These are phyloP conservation scores for Bellardia bayeri DNA, from an alignment of 2,888 invertebrate species.

Conservation along the genomic window DNA sequence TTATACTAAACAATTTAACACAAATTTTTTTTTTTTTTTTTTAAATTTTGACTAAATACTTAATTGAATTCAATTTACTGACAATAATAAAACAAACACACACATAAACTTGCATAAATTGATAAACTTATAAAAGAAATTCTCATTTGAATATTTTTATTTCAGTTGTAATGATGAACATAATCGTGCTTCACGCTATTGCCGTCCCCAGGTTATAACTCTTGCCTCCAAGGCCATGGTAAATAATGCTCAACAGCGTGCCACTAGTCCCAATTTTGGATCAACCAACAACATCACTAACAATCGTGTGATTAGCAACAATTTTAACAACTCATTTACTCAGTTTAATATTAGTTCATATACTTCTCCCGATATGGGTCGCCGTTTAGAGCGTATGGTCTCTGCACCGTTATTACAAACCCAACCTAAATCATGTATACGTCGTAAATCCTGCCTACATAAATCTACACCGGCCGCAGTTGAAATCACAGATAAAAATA, in stretches of 20 bases:
- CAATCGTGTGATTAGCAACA: slow-evolving; percentile 74
- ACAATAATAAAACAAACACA: slow-evolving; percentile 12
- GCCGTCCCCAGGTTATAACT: slow-evolving; percentile 83
- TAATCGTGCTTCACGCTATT: slow-evolving; percentile 81
- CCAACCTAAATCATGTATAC: slow-evolving; percentile 86
- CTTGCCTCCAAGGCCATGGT: slow-evolving; percentile 83
- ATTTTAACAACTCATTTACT: slow-evolving; percentile 59
- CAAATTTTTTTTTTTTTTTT: slow-evolving; percentile 4
- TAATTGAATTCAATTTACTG: slow-evolving; percentile 36
- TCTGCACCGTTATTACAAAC: slow-evolving; percentile 81
- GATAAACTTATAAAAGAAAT: slow-evolving; percentile 4
- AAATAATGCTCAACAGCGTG: slow-evolving; percentile 78
- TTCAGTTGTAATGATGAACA: slow-evolving; percentile 82
- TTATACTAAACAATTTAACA: not conserved
- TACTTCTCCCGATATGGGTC: slow-evolving; percentile 75
- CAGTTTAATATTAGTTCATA: slow-evolving; percentile 73
- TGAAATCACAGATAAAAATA: slow-evolving; percentile 60
- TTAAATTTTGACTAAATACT: not conserved
- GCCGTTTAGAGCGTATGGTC: slow-evolving; percentile 79
- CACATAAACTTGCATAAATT: not conserved
- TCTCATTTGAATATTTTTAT: slow-evolving; percentile 62
- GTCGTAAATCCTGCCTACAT: slow-evolving; percentile 81
- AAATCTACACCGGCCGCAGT: slow-evolving; percentile 62
- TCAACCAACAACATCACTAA: slow-evolving; percentile 57
- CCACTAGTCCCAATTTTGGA: slow-evolving; percentile 67